Percentiles rank a stretch among this genome's conserved stretches.
These are phyloP conservation scores for Alfaro cultratus DNA, from an alignment of 2,797 vertebrate species.

Conservation along the genomic window DNA sequence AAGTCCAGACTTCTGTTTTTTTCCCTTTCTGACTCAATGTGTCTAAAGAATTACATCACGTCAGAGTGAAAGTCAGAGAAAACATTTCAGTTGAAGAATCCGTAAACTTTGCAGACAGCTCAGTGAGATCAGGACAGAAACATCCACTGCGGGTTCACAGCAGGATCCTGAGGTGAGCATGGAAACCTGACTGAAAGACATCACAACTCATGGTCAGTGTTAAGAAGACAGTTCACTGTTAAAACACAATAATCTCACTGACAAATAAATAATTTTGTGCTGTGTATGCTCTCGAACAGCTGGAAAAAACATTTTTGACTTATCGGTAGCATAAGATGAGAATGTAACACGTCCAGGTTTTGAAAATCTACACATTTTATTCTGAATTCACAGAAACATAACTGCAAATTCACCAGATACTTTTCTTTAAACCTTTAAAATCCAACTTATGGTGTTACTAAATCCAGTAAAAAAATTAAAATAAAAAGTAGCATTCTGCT, in stretches of 20 bases:
- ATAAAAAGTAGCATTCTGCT: not conserved
- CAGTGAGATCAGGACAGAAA: not conserved
- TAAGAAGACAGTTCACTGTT: not conserved
- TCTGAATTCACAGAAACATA: not conserved
- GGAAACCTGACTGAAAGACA: not conserved
- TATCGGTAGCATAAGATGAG: not conserved
- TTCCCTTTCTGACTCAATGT: conserved; percentile 26
- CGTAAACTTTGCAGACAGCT: not conserved
- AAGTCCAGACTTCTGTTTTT: not conserved
- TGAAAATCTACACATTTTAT: not conserved
- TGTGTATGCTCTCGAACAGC: not conserved
- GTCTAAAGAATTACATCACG: conserved; percentile 66
- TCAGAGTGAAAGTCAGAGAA: conserved; percentile 24
- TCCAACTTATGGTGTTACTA: not conserved
- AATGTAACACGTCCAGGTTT: not conserved
- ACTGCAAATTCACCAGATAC: not conserved
- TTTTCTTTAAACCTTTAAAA: not conserved
- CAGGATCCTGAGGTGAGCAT: not conserved
- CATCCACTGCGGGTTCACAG: not conserved
- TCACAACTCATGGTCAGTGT: not conserved
- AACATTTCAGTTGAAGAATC: not conserved
- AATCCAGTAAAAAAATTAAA: not conserved
- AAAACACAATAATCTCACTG: not conserved
- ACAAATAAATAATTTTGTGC: not conserved
- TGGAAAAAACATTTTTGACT: not conserved